These are phyloP conservation scores for Thomomys bottae DNA, from an alignment of 2,113 vertebrate genomes.

Conservation along the genomic window DNA sequence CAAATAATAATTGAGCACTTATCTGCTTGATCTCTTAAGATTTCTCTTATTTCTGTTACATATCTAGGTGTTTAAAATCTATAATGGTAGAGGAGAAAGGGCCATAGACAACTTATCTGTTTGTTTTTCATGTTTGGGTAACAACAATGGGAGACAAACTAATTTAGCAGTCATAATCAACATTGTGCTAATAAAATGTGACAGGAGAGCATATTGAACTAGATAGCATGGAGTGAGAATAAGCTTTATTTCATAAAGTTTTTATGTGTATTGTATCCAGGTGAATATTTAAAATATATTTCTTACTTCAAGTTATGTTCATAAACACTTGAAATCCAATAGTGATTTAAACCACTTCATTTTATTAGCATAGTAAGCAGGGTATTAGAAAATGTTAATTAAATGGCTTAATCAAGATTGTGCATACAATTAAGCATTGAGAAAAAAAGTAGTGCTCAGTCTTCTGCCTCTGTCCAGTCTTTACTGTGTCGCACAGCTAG, in stretches of 20 bases:
- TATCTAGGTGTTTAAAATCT: neutral
- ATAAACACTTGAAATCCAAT: constrained; percentile 3
- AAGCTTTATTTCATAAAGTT: neutral
- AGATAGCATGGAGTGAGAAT: neutral
- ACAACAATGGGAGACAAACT: neutral
- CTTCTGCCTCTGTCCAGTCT: neutral
- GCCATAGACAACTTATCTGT: neutral
- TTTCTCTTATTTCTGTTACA: neutral
- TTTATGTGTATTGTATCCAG: too few relatives aligned
- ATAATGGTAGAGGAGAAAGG: neutral
- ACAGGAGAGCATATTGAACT: neutral
- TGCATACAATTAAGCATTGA: neutral
- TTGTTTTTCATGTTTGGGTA: neutral
- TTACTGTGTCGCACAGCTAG: neutral
- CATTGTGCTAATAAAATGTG: neutral
- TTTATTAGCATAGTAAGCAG: neutral
- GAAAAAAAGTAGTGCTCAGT: neutral
- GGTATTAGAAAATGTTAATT: neutral
- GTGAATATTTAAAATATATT: neutral
- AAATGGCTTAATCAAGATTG: neutral
- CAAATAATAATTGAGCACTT: neutral
- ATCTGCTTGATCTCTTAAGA: neutral
- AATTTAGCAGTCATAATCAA: neutral
- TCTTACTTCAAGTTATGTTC: neutral
- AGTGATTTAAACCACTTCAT: neutral